Percentiles rank a stretch among this genome's conserved stretches.
phyloP scores from a whole-genome alignment of 2,888 invertebrate genomes.

The Nephrocerus scutellatus region DNA sequence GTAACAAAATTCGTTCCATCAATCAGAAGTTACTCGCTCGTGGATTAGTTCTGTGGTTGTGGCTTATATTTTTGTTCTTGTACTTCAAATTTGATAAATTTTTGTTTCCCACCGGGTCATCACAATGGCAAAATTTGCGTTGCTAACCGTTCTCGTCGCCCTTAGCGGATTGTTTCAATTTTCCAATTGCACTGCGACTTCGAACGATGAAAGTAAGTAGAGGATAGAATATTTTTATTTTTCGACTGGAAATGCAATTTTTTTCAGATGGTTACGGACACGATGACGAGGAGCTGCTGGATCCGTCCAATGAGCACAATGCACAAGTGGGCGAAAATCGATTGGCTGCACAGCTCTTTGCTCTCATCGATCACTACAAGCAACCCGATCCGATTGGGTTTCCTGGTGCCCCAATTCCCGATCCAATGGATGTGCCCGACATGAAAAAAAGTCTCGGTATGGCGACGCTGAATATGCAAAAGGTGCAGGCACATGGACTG shows the following conservation, averaged over 20 bases:
- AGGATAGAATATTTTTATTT: too few relatives aligned
- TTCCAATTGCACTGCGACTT: too few relatives aligned
- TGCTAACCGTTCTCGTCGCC: slow-evolving; percentile 7
- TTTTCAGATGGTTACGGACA: neutral
- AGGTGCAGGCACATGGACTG: slow-evolving; percentile 66
- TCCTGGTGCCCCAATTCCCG: slow-evolving; percentile 72
- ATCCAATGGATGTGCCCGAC: slow-evolving; percentile 72
- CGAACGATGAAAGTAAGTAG: too few relatives aligned
- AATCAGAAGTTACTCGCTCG: too few relatives aligned
- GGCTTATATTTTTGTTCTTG: too few relatives aligned
- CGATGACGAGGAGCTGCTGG: slow-evolving; percentile 16
- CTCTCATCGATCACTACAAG: slow-evolving; percentile 70
- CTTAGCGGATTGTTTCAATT: slow-evolving; percentile 1
- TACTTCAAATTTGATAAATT: too few relatives aligned
- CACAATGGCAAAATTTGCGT: slow-evolving; percentile 5
- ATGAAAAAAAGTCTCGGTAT: slow-evolving; percentile 65
- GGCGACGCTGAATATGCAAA: slow-evolving; percentile 62
- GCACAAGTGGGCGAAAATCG: slow-evolving; percentile 55
- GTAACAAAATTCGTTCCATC: too few relatives aligned
- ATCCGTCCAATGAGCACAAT: slow-evolving; percentile 35
- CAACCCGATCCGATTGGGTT: slow-evolving; percentile 71
- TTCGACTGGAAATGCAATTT: too few relatives aligned
- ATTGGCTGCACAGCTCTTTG: slow-evolving; percentile 63
- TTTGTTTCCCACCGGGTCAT: neutral
- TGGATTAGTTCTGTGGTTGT: too few relatives aligned